phyloP scores from a whole-genome alignment of 2,888 invertebrate species.

The Napeogenes sylphis region DNA sequence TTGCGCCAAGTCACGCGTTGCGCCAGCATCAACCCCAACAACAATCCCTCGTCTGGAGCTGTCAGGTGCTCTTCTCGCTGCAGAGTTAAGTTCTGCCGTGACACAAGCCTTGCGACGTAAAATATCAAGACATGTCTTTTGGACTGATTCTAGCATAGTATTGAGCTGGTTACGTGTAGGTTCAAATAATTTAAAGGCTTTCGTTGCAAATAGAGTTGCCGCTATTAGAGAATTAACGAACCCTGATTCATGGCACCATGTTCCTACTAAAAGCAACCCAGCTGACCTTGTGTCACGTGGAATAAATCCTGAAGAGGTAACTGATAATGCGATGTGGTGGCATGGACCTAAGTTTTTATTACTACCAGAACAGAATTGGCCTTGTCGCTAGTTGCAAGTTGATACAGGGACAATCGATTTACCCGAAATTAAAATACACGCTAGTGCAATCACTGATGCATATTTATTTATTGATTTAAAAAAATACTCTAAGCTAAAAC shows the following conservation, averaged over 20 bases:
- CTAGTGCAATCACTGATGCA: background rate
- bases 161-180: conserved; percentile 8
- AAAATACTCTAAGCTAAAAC: conserved; percentile 9
- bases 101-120: background rate
- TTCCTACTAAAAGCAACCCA: conserved; percentile 17
- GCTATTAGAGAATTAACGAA: too few species aligned
- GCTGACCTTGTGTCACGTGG: conserved; percentile 18
- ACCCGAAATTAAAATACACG: conserved; percentile 12
- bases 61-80: conserved; percentile 14
- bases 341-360: conserved; percentile 14
- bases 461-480: background rate
- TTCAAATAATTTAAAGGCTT: too few species aligned
- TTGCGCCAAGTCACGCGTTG: conserved; percentile 17
- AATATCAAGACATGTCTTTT: conserved; percentile 8
- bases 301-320: conserved; percentile 1
- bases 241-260: conserved; percentile 14
- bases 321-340: conserved; percentile 12
- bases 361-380: conserved; percentile 5
- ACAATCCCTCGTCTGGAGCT: conserved; percentile 22
- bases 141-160: conserved; percentile 15
- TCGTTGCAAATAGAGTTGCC: too few species aligned
- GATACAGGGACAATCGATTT: conserved; percentile 4
- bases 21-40: conserved; percentile 13
- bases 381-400: background rate
- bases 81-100: conserved; percentile 7